Conservation (phyloP, 2,888 invertebrate genomes). For the Luperina nickerlii region DNA sequence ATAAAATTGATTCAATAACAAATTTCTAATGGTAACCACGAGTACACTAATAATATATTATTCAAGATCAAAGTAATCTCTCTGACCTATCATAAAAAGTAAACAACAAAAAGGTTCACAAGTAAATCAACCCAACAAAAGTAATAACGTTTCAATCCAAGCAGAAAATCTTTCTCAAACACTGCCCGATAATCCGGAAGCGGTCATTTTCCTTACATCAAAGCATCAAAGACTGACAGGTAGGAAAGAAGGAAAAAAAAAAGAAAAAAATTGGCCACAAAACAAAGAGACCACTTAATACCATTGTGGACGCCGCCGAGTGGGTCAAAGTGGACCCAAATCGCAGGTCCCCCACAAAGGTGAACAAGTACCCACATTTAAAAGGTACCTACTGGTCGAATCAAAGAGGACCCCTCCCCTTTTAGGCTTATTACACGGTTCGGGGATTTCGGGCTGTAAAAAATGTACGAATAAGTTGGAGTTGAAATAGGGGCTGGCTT, state of each 20-base stretch:
- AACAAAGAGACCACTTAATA: constrained; percentile 73
- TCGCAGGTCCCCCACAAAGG: constrained; percentile 81
- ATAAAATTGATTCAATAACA: background rate
- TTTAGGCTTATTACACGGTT: constrained; percentile 86
- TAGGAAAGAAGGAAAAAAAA: constrained; percentile 29
- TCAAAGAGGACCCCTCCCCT: constrained; percentile 81
- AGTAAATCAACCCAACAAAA: constrained; percentile 48
- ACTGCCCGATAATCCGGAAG: constrained; percentile 58
- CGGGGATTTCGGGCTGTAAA: constrained; percentile 70
- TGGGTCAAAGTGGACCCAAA: constrained; percentile 76
- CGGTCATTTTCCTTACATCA: constrained; percentile 64
- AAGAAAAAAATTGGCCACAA: constrained; percentile 55
- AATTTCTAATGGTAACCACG: background rate
- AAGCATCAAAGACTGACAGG: constrained; percentile 62
- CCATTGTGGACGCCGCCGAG: constrained; percentile 70
- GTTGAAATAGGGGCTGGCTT: constrained; percentile 24
- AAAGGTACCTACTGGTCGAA: constrained; percentile 77
- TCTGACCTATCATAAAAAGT: constrained; percentile 15
- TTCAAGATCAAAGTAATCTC: constrained; percentile 47
- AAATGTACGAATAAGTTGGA: constrained; percentile 68
- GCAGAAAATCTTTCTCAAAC: constrained; percentile 49
- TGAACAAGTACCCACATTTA: constrained; percentile 81
- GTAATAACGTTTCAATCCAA: constrained; percentile 49
- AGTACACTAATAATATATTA: constrained; percentile 19
- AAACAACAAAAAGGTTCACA: constrained; percentile 36